These are phyloP conservation scores for Callopanchax toddi DNA, from an alignment of 2,113 vertebrate species.

Conservation along the genomic window DNA sequence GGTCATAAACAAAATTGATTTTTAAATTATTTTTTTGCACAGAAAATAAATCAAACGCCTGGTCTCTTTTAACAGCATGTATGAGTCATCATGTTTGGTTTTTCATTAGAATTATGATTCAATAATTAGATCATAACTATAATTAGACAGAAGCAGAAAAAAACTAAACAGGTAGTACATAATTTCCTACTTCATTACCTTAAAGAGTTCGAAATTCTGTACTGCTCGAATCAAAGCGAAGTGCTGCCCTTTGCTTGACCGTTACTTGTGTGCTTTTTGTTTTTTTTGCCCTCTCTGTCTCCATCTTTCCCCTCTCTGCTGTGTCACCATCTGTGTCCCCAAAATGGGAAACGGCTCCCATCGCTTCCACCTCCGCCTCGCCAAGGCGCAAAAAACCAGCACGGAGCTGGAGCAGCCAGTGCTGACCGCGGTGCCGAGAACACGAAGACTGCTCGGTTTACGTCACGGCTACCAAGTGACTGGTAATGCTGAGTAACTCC, in stretches of 20 bases:
- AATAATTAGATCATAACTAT: neutral
- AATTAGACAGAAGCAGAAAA: too few species aligned
- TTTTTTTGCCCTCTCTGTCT: constrained; percentile 21
- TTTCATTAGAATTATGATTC: neutral
- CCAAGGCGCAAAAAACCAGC: constrained; percentile 32
- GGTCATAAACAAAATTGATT: neutral
- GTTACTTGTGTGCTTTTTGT: constrained; percentile 1
- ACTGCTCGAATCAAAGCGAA: neutral
- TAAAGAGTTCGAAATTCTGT: neutral
- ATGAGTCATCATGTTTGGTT: neutral
- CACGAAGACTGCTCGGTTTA: constrained; percentile 16
- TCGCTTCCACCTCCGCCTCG: constrained; percentile 32
- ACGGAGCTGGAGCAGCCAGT: constrained; percentile 21
- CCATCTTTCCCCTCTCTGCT: constrained; percentile 38
- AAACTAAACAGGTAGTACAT: too few species aligned
- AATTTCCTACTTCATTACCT: neutral
- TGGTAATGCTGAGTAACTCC: constrained; percentile 8
- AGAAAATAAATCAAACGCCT: neutral
- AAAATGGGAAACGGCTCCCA: constrained; percentile 40
- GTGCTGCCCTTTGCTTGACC: neutral
- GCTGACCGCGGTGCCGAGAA: constrained; percentile 9
- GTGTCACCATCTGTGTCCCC: constrained; percentile 63
- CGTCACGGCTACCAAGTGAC: constrained; percentile 10
- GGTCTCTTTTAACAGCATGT: neutral
- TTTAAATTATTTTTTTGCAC: neutral